Evolutionary conservation across 2,797 vertebrate genomes (phyloP).

Genomic region (Paedocypris micromegethes): DNA sequence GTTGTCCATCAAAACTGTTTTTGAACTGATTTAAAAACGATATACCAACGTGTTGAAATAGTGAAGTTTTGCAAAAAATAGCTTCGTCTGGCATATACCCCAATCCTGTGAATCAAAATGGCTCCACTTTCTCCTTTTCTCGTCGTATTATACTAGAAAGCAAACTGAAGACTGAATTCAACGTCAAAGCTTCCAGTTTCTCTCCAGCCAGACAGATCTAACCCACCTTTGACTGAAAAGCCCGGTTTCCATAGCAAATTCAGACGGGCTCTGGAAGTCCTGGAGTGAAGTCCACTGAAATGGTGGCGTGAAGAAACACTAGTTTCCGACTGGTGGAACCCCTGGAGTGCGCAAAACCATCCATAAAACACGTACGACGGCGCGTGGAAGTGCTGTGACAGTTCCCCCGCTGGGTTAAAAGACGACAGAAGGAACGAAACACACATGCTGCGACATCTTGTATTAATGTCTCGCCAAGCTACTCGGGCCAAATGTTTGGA

Average conservation of each 20-base stretch:
- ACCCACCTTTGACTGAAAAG: conserved; percentile 22
- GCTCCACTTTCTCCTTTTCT: too few relatives aligned
- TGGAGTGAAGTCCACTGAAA: conserved; percentile 15
- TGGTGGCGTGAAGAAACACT: background rate
- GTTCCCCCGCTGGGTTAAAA: conserved; percentile 32
- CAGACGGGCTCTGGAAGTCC: background rate
- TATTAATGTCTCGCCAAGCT: conserved; percentile 20
- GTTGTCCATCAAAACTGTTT: too few relatives aligned
- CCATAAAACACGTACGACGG: conserved; percentile 11
- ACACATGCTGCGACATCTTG: conserved; percentile 36
- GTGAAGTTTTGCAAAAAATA: too few relatives aligned
- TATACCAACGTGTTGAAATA: too few relatives aligned
- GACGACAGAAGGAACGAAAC: conserved; percentile 28
- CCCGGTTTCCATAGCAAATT: conserved; percentile 35
- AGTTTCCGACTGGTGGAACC: conserved; percentile 5
- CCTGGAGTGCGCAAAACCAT: conserved; percentile 20
- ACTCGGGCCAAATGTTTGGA: background rate
- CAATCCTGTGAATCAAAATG: background rate
- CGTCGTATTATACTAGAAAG: background rate
- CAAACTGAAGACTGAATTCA: background rate
- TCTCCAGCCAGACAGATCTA: conserved; percentile 20
- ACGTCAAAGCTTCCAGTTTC: conserved; percentile 18
- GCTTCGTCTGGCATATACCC: too few relatives aligned
- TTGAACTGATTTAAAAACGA: too few relatives aligned
- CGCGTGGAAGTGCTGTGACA: conserved; percentile 12